phyloP scores from a whole-genome alignment of 2,113 vertebrate species.

The Eretmochelys imbricata region DNA sequence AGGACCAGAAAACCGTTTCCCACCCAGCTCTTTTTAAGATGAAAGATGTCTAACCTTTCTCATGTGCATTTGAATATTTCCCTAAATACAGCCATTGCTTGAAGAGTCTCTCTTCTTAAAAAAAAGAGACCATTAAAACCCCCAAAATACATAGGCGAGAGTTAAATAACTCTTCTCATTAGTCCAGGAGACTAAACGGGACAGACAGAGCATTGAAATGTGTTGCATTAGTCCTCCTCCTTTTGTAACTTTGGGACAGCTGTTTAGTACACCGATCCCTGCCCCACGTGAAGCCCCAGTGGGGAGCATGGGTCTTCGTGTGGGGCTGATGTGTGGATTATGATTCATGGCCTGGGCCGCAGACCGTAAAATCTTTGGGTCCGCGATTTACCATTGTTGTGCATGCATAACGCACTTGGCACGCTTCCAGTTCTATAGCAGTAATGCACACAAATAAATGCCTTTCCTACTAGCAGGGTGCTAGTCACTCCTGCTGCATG shows the following conservation, averaged over 20 bases:
- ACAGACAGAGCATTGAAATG: background rate
- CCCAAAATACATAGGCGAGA: background rate
- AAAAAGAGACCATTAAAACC: background rate
- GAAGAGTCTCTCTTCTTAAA: background rate
- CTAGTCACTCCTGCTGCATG: fast-evolving
- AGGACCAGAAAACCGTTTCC: background rate
- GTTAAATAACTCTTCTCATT: background rate
- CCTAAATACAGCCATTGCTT: background rate
- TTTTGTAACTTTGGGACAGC: background rate
- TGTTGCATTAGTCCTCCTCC: background rate
- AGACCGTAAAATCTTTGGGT: background rate
- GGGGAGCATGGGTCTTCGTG: background rate
- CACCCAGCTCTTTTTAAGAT: background rate
- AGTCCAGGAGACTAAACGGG: background rate
- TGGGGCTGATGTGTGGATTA: background rate
- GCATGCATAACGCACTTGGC: background rate
- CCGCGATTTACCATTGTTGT: background rate
- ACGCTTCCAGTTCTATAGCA: background rate
- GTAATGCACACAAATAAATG: fast-evolving
- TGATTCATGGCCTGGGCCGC: background rate
- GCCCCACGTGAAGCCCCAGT: background rate
- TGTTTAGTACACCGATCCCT: background rate
- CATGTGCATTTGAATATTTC: background rate
- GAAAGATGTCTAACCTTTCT: background rate
- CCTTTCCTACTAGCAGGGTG: background rate